These are phyloP conservation scores for Huso huso DNA, from an alignment of 2,797 vertebrate genomes.

Conservation along the genomic window DNA sequence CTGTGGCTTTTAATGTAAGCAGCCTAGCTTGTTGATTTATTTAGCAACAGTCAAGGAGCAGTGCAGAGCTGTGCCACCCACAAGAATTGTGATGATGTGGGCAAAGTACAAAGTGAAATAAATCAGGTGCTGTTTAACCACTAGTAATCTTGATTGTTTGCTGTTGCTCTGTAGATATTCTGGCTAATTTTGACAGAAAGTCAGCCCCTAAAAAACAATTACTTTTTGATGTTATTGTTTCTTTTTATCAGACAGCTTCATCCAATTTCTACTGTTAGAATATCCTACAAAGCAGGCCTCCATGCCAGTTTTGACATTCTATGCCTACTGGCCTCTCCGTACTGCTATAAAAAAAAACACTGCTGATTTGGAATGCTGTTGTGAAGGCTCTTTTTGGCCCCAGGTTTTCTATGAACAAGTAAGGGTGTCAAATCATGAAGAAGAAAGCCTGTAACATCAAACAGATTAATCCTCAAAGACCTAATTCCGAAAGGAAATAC, in stretches of 20 bases:
- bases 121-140: constrained; percentile 4
- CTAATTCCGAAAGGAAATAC: too few relatives aligned
- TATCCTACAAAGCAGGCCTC: too few relatives aligned
- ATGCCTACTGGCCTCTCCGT: too few relatives aligned
- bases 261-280: too few relatives aligned
- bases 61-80: not conserved
- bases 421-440: too few relatives aligned
- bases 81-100: constrained; percentile 9
- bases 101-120: not conserved
- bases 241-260: not conserved
- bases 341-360: too few relatives aligned
- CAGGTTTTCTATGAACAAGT: too few relatives aligned
- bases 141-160: not conserved
- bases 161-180: constrained; percentile 6
- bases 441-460: too few relatives aligned
- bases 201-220: not conserved
- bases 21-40: constrained; percentile 19
- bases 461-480: too few relatives aligned
- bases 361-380: too few relatives aligned
- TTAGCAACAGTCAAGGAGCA: constrained; percentile 4
- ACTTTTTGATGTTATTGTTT: not conserved
- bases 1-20: constrained; percentile 25
- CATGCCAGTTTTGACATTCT: too few relatives aligned
- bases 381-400: too few relatives aligned
- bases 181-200: constrained; percentile 2